Base-by-base conservation (phyloP, 2,113 vertebrate genomes). In the Athene cunicularia region DNA sequence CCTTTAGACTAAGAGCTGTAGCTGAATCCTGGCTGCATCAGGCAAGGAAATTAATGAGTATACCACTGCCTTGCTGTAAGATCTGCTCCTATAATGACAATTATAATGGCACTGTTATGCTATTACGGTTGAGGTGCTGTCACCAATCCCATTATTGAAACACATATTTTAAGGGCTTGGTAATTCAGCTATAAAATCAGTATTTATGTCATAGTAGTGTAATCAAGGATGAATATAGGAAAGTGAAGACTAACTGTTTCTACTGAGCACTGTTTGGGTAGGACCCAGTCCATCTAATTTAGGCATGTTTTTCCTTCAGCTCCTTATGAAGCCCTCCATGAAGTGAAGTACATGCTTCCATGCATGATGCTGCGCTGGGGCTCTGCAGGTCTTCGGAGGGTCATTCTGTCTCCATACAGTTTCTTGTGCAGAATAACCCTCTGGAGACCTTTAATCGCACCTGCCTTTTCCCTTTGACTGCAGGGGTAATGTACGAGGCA, bases 41-140 rank as follows among this genome's bases (percentile, higher is more conserved):
- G 80, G 74, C 67, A 85, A 77, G 24, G 60, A 90, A 97, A 98
- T 97, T 96, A 98, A 97, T 95, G 93, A 98, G 68, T 80, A 26
- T 52, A 73, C 72, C 70, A 66, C 52, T 70, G 64, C 28, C 43
- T 93, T 9, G 12, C 53, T 96, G 64, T 88, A 94, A 83, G 41
- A 49, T 95, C 63, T 72, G 21, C 63, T 95, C 58, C 86, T 94
- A 49, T 93, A 92, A 70, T 22, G 59, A 79, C 92, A 98, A 97
- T 98, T 97, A 95, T 35, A 87, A 68, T 76, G 75, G 24, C 60
- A 87, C 30, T 90, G 22, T 94, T 90, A 82, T 68, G 39, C 15
- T 84, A 18, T 77, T 91, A 68, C 2, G 2, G 62, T 66, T 96
- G 93, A 93, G 64, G 11, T 88, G 53, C 49, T 89, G 77, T 91